These are phyloP conservation scores for Dioctria linearis DNA, from an alignment of 2,888 invertebrate genomes.

Conservation along the genomic window DNA sequence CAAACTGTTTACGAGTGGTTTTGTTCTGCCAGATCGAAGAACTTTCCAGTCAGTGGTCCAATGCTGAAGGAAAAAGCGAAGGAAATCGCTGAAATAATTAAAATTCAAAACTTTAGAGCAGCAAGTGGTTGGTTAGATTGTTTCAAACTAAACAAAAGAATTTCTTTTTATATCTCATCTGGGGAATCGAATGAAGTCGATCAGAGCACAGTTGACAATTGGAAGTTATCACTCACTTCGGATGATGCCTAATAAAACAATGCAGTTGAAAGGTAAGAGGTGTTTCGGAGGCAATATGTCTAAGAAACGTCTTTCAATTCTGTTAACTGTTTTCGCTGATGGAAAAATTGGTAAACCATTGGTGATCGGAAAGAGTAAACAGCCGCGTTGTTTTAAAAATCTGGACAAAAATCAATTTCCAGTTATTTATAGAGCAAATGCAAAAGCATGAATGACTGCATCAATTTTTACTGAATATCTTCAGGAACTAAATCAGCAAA, in stretches of 20 bases:
- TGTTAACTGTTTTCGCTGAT: not conserved
- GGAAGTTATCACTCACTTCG: not conserved
- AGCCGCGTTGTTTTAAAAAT: too few species aligned
- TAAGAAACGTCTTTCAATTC: not conserved
- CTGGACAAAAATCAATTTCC: too few species aligned
- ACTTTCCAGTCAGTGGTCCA: not conserved
- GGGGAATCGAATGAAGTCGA: not conserved
- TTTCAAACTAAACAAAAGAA: not conserved
- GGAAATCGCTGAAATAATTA: not conserved
- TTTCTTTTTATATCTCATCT: not conserved
- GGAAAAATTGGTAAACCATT: not conserved
- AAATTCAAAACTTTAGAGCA: not conserved
- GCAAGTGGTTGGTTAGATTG: not conserved
- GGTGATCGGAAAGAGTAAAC: not conserved
- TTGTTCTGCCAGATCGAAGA: not conserved
- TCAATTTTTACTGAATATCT: too few species aligned
- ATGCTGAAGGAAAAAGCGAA: conserved; percentile 1
- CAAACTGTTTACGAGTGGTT: conserved; percentile 5
- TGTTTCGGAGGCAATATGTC: not conserved
- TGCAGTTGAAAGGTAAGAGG: not conserved
- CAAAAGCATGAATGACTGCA: too few species aligned
- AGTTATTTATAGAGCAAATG: too few species aligned
- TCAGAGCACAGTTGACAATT: not conserved
- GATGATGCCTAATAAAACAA: conserved; percentile 1
- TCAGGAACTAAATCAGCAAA: too few species aligned